These are phyloP conservation scores for Pachyseris speciosa DNA, from an alignment of 64 coral and sea anemone genomes.

Conservation along the genomic window DNA sequence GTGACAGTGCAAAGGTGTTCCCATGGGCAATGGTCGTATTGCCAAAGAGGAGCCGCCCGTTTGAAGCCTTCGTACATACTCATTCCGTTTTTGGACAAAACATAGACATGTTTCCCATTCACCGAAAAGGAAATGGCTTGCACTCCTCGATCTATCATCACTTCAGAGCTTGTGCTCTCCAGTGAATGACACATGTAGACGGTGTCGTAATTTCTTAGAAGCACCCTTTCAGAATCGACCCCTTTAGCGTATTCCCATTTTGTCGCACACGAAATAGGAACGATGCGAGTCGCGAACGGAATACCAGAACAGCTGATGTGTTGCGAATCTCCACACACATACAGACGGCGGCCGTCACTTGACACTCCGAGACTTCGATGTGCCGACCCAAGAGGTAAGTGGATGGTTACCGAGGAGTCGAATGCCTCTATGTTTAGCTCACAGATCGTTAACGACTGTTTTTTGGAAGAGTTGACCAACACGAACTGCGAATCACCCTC, in stretches of 20 bases:
- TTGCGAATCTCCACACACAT: conserved; percentile 39
- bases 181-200: conserved; percentile 54
- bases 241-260: conserved; percentile 37
- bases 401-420: neutral
- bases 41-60: neutral
- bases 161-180: neutral
- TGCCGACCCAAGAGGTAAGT: neutral
- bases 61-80: conserved; percentile 45
- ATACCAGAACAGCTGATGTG: neutral
- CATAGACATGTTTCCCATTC: conserved; percentile 58
- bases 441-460: conserved; percentile 40
- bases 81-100: conserved; percentile 35
- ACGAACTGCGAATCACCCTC: conserved; percentile 51
- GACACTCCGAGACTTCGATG: conserved; percentile 61
- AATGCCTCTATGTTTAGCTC: neutral
- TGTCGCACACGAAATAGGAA: conserved; percentile 29
- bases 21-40: neutral
- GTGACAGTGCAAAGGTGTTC: conserved; percentile 14
- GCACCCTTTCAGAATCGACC: conserved; percentile 34
- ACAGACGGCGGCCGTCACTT: conserved; percentile 23
- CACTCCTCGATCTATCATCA: conserved; percentile 1
- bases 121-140: conserved; percentile 40
- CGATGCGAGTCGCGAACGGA: conserved; percentile 23
- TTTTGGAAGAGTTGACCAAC: conserved; percentile 22
- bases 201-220: conserved; percentile 30